Conservation (phyloP, 1,140 invertebrate species). For the Cyclina sinensis region DNA sequence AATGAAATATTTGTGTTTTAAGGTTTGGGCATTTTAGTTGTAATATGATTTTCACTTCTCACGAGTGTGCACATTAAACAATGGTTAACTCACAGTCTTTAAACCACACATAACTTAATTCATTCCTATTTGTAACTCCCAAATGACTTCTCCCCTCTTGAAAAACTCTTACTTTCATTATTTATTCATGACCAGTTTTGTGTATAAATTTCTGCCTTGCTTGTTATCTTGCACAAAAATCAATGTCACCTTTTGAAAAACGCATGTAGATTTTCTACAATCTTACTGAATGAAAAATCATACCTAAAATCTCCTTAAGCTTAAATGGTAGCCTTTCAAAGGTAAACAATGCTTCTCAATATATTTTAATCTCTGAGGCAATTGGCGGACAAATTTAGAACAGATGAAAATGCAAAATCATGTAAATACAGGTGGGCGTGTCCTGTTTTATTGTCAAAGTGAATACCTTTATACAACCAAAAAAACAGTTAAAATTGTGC, state of each 20-base stretch:
- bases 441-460: too few relatives aligned
- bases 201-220: neutral
- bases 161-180: neutral
- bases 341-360: neutral
- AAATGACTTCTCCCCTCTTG: neutral
- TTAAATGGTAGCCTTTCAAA: neutral
- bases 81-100: too few relatives aligned
- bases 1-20: too few relatives aligned
- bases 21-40: too few relatives aligned
- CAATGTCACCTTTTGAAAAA: neutral
- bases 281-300: neutral
- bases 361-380: neutral
- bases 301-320: neutral
- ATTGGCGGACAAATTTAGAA: too few relatives aligned
- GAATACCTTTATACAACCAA: too few relatives aligned
- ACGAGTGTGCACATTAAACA: too few relatives aligned
- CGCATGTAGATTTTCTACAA: neutral
- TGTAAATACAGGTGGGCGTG: neutral
- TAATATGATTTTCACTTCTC: too few relatives aligned
- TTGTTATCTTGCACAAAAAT: neutral
- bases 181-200: conserved; percentile 6
- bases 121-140: neutral
- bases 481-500: too few relatives aligned
- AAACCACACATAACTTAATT: too few relatives aligned
- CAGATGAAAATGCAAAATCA: neutral